A percentile compares a stretch with the other conserved stretches of the same genome.
These are phyloP conservation scores for Temnopleurus reevesii DNA, from an alignment of 53 echinoderm and acorn worm genomes.

Conservation along the genomic window DNA sequence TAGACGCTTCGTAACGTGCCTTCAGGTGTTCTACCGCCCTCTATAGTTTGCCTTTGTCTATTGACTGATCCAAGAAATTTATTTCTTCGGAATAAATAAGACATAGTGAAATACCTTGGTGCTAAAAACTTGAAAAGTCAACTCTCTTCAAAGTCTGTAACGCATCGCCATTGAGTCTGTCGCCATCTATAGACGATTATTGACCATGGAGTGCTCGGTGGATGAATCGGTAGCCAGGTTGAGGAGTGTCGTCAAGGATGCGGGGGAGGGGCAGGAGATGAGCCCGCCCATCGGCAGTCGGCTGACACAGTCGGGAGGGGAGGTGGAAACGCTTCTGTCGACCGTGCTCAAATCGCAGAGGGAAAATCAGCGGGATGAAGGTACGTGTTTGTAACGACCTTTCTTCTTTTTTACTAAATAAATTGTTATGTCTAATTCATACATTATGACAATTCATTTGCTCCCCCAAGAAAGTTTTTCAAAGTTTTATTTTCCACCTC, in stretches of 20 bases:
- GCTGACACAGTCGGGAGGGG: constrained; percentile 46
- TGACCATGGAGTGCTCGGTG: constrained; percentile 41
- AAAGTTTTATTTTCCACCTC: no score
- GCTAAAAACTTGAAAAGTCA: neutral
- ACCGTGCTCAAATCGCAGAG: constrained; percentile 27
- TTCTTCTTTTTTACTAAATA: no score
- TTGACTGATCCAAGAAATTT: neutral
- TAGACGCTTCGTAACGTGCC: constrained; percentile 58
- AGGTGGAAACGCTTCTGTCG: constrained; percentile 47
- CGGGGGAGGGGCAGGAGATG: neutral
- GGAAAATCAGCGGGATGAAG: constrained; percentile 16
- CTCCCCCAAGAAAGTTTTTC: no score
- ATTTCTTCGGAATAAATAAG: neutral
- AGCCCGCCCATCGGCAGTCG: constrained; percentile 5
- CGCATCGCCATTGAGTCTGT: neutral
- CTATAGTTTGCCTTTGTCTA: constrained; percentile 24
- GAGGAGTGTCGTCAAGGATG: neutral
- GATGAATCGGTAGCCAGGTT: constrained; percentile 29
- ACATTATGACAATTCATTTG: no score
- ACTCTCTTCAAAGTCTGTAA: neutral
- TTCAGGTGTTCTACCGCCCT: constrained; percentile 15
- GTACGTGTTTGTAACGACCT: neutral
- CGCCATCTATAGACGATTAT: neutral
- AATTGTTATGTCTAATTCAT: no score
- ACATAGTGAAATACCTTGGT: constrained; percentile 17